Conservation (phyloP, 1,140 invertebrate genomes). For the Saccostrea glomerata region DNA sequence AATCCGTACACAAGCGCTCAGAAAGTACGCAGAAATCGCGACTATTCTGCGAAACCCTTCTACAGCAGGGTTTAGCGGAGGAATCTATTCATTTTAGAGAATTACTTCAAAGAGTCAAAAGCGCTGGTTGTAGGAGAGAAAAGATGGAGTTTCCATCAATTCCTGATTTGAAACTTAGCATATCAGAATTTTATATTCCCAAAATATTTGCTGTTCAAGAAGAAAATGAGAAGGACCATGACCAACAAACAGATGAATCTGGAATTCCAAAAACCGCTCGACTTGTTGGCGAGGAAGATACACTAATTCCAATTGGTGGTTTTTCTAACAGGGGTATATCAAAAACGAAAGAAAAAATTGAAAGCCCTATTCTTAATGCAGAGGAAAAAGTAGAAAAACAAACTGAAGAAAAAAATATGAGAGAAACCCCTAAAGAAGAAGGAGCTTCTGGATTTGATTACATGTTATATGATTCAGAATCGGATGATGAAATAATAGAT, state of each 20-base stretch:
- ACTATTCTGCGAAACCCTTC: conserved; percentile 1
- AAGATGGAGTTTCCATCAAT: background rate
- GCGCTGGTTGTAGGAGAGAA: background rate
- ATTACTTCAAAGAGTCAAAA: background rate
- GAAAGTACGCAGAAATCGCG: conserved; percentile 5
- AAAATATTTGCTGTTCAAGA: background rate
- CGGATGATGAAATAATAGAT: background rate
- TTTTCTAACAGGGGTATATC: too few relatives aligned
- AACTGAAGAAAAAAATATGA: background rate
- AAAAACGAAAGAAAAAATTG: too few relatives aligned
- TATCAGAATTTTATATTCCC: background rate
- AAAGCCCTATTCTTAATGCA: background rate
- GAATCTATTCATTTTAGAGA: background rate
- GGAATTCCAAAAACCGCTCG: background rate
- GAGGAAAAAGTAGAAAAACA: background rate
- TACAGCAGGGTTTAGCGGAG: background rate
- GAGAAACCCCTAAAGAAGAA: background rate
- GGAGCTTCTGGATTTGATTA: background rate
- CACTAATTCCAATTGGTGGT: background rate
- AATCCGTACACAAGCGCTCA: background rate
- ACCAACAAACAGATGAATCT: background rate
- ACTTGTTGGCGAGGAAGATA: background rate
- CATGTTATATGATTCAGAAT: background rate
- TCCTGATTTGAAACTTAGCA: background rate
- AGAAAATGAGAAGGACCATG: background rate